phyloP scores from a whole-genome alignment of 1,140 invertebrate species.

The Hyposmocoma kahamanoa region DNA sequence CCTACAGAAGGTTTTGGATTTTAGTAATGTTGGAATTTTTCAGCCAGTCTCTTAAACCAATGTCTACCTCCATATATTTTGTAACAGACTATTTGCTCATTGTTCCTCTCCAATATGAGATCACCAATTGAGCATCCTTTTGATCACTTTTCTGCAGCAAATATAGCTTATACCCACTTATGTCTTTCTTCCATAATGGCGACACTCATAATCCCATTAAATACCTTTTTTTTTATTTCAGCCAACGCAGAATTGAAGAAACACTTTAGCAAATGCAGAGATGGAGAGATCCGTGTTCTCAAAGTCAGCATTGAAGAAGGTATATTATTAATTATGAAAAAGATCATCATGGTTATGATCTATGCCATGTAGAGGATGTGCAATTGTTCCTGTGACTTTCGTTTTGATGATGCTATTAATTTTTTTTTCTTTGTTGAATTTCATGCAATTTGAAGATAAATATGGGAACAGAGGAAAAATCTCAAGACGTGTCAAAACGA shows the following conservation, averaged over 20 bases:
- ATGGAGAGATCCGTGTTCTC: conserved; percentile 85
- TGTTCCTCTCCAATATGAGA: neutral
- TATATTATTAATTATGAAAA: conserved; percentile 58
- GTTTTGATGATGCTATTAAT: neutral
- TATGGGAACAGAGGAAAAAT: neutral
- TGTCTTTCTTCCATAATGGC: conserved; percentile 14
- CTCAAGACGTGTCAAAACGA: neutral
- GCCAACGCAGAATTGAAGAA: conserved; percentile 88
- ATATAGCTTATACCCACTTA: conserved; percentile 9
- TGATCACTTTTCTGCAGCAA: neutral
- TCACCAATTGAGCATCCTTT: neutral
- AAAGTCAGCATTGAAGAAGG: conserved; percentile 92
- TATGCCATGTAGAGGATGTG: too few species aligned
- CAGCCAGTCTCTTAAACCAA: too few species aligned
- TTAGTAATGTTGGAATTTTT: too few species aligned
- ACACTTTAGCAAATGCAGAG: conserved; percentile 87
- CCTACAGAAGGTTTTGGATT: too few species aligned
- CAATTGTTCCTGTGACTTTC: too few species aligned
- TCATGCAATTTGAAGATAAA: neutral
- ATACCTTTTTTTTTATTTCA: conserved; percentile 66
- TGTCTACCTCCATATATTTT: neutral
- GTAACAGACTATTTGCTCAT: neutral
- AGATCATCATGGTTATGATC: too few species aligned
- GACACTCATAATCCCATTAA: conserved; percentile 11
- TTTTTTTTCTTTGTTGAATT: neutral